phyloP scores from a whole-genome alignment of 2,113 vertebrate species.

The Hemiprocne comata region DNA sequence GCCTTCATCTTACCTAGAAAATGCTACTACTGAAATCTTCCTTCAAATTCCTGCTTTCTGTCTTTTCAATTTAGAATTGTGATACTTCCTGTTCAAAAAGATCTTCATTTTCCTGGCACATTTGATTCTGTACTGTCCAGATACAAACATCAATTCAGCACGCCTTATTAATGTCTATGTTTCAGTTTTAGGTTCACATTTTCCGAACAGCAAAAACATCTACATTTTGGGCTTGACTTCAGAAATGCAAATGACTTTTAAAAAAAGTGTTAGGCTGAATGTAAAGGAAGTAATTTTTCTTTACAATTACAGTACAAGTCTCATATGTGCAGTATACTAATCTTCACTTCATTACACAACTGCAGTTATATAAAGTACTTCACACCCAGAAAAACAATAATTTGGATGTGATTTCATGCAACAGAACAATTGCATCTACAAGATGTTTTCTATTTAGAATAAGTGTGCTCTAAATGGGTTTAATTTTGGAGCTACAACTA shows the following conservation, averaged over 20 bases:
- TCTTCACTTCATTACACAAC: slow-evolving; percentile 39
- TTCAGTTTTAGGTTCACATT: not conserved
- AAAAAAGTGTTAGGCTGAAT: not conserved
- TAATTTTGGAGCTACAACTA: slow-evolving; percentile 56
- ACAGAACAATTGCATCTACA: slow-evolving; percentile 26
- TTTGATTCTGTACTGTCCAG: not conserved
- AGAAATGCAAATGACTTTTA: not conserved
- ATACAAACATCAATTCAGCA: not conserved
- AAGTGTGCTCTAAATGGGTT: slow-evolving; percentile 48
- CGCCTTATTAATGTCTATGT: not conserved
- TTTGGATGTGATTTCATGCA: slow-evolving; percentile 61
- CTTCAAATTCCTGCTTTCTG: not conserved
- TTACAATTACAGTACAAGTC: not conserved
- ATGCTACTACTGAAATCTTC: not conserved
- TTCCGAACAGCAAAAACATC: not conserved
- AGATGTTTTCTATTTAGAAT: slow-evolving; percentile 44
- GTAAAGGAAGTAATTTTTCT: slow-evolving; percentile 21
- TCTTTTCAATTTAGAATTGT: not conserved
- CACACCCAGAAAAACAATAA: slow-evolving; percentile 44
- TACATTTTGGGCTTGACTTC: not conserved
- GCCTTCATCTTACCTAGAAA: not conserved
- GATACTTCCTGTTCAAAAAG: not conserved
- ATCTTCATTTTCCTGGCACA: not conserved
- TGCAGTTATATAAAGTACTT: slow-evolving; percentile 48
- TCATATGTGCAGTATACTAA: slow-evolving; percentile 6